Conservation (phyloP, 2,888 invertebrate genomes). For the Leptopilina myrica region DNA sequence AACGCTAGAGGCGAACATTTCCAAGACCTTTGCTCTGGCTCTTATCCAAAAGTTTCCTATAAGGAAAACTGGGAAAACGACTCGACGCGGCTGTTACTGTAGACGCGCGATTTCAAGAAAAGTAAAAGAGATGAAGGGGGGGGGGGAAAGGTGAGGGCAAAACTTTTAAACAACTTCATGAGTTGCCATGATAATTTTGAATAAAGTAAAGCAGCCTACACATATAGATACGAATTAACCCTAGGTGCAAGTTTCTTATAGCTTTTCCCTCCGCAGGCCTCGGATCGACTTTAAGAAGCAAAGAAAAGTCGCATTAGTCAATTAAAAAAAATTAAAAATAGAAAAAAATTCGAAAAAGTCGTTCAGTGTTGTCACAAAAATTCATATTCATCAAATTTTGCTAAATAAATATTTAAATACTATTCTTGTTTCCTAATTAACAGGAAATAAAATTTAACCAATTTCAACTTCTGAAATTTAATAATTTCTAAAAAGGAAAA, state of each 20-base stretch:
- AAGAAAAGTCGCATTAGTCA: no score
- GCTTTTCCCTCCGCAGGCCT: not conserved
- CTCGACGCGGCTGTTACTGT: not conserved
- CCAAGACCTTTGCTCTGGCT: not conserved
- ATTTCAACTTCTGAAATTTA: no score
- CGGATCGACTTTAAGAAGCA: no score
- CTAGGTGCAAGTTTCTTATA: not conserved
- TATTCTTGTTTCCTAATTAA: no score
- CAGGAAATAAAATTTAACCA: no score
- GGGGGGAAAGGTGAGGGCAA: not conserved
- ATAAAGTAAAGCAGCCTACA: constrained; percentile 7
- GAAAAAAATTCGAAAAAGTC: no score
- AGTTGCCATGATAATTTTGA: constrained; percentile 12
- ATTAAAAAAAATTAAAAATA: no score
- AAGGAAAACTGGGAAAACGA: constrained; percentile 8
- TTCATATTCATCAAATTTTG: no score
- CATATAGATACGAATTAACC: constrained; percentile 5
- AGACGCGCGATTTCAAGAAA: not conserved
- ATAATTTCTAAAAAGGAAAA: no score
- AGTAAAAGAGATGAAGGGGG: no score
- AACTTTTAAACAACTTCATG: constrained; percentile 16
- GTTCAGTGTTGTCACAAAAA: no score
- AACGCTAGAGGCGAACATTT: not conserved
- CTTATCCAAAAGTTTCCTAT: constrained; percentile 7
- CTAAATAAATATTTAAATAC: no score